A percentile compares a stretch with the other conserved stretches of the same genome.
Evolutionary conservation across 1,140 invertebrate genomes (phyloP).

Genomic region (Pissodes strobi): DNA sequence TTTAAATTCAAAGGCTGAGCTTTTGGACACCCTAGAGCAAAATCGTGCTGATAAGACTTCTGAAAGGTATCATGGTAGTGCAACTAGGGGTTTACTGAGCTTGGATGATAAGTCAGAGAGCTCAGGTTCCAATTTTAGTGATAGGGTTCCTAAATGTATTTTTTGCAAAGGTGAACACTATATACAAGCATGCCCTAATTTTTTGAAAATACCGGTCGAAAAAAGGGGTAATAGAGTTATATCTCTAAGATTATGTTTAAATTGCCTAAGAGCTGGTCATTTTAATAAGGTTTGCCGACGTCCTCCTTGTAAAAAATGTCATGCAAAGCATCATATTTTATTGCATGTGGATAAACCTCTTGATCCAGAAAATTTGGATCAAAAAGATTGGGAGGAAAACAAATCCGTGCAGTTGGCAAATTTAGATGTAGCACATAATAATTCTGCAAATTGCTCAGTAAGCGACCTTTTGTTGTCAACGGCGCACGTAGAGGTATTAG

Average conservation of each 20-base stretch:
- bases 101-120: no score
- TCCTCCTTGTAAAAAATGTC: neutral
- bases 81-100: no score
- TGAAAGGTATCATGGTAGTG: no score
- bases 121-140: no score
- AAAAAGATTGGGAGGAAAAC: neutral
- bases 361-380: neutral
- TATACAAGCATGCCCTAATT: no score
- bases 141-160: no score
- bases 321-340: slow-evolving; percentile 7
- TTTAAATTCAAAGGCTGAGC: no score
- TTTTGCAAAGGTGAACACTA: no score
- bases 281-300: slow-evolving; percentile 1
- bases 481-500: slow-evolving; percentile 2
- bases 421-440: neutral
- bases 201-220: slow-evolving; percentile 2
- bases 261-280: slow-evolving; percentile 1
- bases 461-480: slow-evolving; percentile 16
- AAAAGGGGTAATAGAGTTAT: neutral
- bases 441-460: neutral
- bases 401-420: neutral
- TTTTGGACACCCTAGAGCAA: no score
- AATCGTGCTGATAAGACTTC: no score
- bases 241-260: slow-evolving; percentile 14
- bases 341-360: neutral